These are phyloP conservation scores for Callaeas wilsoni DNA, from an alignment of 2,113 vertebrate species.

Conservation along the genomic window DNA sequence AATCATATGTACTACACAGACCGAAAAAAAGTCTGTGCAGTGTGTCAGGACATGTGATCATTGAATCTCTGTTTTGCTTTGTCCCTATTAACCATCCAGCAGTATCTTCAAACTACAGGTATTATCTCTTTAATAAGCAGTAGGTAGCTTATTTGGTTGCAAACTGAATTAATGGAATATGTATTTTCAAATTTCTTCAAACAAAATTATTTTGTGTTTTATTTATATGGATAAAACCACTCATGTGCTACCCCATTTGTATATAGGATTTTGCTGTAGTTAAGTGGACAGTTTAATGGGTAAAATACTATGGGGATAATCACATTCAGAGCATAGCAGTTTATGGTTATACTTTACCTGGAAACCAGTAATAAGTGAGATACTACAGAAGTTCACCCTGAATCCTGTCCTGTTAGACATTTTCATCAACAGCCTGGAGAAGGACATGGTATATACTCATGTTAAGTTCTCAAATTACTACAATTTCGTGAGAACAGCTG, in stretches of 20 bases:
- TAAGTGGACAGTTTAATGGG: not conserved
- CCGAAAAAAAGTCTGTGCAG: not conserved
- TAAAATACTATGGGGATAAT: not conserved
- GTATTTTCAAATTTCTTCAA: not conserved
- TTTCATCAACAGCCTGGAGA: not conserved
- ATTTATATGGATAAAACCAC: not conserved
- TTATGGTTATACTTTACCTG: not conserved
- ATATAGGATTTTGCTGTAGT: not conserved
- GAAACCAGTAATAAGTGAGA: not conserved
- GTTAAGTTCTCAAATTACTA: not conserved
- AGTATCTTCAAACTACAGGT: not conserved
- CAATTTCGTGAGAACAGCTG: rapidly evolving
- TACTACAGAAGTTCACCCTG: not conserved
- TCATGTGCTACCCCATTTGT: not conserved
- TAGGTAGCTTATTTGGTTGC: not conserved
- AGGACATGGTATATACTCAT: not conserved
- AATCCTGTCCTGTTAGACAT: not conserved
- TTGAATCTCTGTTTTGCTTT: not conserved
- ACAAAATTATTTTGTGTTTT: not conserved
- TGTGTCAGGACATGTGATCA: not conserved
- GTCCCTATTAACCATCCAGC: not conserved
- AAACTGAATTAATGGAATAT: not conserved
- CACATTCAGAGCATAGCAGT: not conserved
- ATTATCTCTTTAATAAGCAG: not conserved
- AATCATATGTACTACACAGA: not conserved